Evolutionary conservation across 2,113 vertebrate species (phyloP), one percentile per base, ranked within the genome.

Genomic region (Sander vitreus): DNA sequence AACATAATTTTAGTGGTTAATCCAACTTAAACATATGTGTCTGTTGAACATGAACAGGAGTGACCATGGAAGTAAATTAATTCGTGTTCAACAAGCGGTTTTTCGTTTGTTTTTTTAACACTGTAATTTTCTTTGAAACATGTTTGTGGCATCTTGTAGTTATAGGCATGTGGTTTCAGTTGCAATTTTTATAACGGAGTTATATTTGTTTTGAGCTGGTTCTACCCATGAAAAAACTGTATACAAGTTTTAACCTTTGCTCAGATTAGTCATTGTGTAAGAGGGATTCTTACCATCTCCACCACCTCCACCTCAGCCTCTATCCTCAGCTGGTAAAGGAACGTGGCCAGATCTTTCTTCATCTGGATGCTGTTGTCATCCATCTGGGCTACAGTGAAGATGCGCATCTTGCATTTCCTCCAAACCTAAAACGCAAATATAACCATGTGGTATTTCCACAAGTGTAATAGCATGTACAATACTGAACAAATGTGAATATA

Each of bases 341-440:
- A 99, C 16, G 95, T 94, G 23, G 97, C 98, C 82, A 99, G 93
- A 73, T 99, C 98, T 76, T 99, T 99, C 93, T 99, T 99, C 98
- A 99, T 99, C 93, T 99, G 98, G 87, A 99, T 99, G 85, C 98
- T 99, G 88, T 99, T 99, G 92, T 99, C 98, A 2, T 99, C 97
- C 97, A 99, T 98, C 91, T 99, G 98, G 73, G 98, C 98, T 21
- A 99, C 98, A 0, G 98, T 99, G 90, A 99, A 99, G 86, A 99
- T 99, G 15, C 98, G 96, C 97, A 99, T 99, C 84, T 95, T 97
- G 91, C 98, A 99, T 89, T 99, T 99, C 83, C 96, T 97, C 98
- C 98, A 99, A 58, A 99, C 98, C 98, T 99, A 74, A 75, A 85
- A 80, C 5, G 14, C 71, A 87, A 57, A 76, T 10, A 63, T 53